These are phyloP conservation scores for Anisognathus igniventris DNA, from an alignment of 2,797 vertebrate species.

Conservation along the genomic window DNA sequence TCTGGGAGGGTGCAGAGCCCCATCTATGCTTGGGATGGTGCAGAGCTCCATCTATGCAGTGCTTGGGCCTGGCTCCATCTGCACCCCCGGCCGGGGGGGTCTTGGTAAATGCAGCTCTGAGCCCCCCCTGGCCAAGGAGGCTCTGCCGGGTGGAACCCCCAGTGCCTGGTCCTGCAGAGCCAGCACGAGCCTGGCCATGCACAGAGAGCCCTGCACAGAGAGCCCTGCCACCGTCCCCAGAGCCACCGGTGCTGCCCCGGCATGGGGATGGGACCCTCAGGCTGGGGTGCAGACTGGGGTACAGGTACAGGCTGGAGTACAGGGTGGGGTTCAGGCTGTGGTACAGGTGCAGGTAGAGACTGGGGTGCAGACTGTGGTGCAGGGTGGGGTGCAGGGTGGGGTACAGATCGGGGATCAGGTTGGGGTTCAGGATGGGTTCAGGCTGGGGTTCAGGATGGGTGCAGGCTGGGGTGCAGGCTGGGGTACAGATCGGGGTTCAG, in stretches of 20 bases:
- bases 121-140: neutral
- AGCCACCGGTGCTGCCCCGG: neutral
- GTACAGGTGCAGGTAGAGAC: fast-evolving
- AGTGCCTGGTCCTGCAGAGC: neutral
- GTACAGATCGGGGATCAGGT: too few species aligned
- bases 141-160: neutral
- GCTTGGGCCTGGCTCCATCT: neutral
- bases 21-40: neutral
- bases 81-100: fast-evolving
- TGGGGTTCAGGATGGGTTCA: too few species aligned
- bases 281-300: too few species aligned
- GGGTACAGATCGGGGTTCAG: too few species aligned
- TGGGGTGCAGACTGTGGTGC: too few species aligned
- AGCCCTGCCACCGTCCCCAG: neutral
- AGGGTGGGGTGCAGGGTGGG: neutral
- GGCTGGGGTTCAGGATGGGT: too few species aligned
- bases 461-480: too few species aligned
- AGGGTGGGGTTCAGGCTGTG: neutral
- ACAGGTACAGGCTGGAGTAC: neutral
- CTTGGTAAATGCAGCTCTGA: neutral
- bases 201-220: neutral
- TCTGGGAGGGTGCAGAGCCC: neutral
- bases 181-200: neutral
- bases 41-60: neutral
- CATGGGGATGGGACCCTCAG: fast-evolving